Evolutionary conservation across 2,888 invertebrate genomes (phyloP), one percentile per base, ranked within the genome.

Genomic region (Acrocera orbiculus): DNA sequence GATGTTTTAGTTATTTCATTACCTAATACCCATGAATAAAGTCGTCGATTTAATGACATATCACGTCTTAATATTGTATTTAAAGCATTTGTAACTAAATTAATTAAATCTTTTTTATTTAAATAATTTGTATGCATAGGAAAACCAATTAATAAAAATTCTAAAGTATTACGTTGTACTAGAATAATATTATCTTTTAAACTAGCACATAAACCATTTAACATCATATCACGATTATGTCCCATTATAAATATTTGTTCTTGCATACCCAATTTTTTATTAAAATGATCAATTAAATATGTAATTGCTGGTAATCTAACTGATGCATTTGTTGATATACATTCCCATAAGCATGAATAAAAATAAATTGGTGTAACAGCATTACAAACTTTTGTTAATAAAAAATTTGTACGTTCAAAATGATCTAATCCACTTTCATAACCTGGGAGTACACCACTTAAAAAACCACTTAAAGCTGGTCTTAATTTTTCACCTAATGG

Each of bases 341-440:
- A 80, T 51, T 83, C 79, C 90, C 90, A 90, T 27, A 90, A 64
- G 51, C 82, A 81, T 2, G 80, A 77, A 59, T 83, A 89, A 61
- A 89, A 90, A 53, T 76, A 77, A 36, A 69, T 67, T 1, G 73
- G 67, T 32, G 77, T 81, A 9, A 85, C 82, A 23, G 78, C 76
- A 32, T 72, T 70, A 49, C 79, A 78, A 7, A 86, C 53, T 41
- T 56, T 50, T 27, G 51, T 54, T 2, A 59, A 44, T 36, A 58
- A 40, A 3, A 53, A 50, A 42, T 54, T 57, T 5, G 52, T 64
- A 63, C 80, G 76, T 67, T 82, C 79, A 58, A 76, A 80, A 55
- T 79, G 76, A 56, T 86, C 85, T 16, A 83, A 73, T 9, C 82
- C 82, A 50, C 80, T 79, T 53, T 87, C 86, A 39, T 86, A 66